Evolutionary conservation across 1,140 invertebrate species (phyloP).

Genomic region (Periplaneta americana): DNA sequence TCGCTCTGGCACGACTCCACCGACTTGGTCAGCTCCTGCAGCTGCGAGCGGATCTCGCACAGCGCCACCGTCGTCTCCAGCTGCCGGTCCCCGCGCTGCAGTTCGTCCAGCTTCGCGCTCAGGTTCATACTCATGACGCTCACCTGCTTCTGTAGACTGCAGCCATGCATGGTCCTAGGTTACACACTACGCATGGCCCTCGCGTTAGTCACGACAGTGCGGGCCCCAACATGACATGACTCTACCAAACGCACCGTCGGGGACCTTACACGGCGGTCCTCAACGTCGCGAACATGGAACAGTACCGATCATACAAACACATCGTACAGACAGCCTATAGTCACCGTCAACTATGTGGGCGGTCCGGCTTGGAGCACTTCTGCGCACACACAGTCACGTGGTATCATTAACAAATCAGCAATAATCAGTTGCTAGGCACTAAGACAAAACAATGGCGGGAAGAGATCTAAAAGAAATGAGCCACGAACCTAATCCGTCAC

Average conservation of each 20-base stretch:
- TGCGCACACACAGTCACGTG: too few relatives aligned
- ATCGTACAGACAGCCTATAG: too few relatives aligned
- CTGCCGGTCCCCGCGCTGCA: conserved; percentile 63
- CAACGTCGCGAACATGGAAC: neutral
- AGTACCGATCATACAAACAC: too few relatives aligned
- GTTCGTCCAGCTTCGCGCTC: conserved; percentile 84
- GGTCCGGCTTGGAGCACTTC: too few relatives aligned
- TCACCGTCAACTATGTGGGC: too few relatives aligned
- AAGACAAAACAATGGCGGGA: too few relatives aligned
- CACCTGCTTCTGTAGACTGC: conserved; percentile 91
- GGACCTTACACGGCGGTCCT: neutral
- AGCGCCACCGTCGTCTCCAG: conserved; percentile 84
- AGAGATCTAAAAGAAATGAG: too few relatives aligned
- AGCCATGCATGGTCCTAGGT: conserved; percentile 18
- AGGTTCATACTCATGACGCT: conserved; percentile 94
- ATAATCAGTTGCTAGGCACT: too few relatives aligned
- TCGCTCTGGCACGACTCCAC: conserved; percentile 91
- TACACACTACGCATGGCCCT: conserved; percentile 15
- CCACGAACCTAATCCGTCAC: too few relatives aligned
- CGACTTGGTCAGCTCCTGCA: conserved; percentile 87
- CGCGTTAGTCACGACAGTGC: conserved; percentile 11
- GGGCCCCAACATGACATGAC: neutral
- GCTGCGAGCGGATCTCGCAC: conserved; percentile 82
- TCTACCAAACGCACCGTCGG: neutral
- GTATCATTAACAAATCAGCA: too few relatives aligned